phyloP scores from a whole-genome alignment of 2,888 invertebrate species.

The Lagria hirta region DNA sequence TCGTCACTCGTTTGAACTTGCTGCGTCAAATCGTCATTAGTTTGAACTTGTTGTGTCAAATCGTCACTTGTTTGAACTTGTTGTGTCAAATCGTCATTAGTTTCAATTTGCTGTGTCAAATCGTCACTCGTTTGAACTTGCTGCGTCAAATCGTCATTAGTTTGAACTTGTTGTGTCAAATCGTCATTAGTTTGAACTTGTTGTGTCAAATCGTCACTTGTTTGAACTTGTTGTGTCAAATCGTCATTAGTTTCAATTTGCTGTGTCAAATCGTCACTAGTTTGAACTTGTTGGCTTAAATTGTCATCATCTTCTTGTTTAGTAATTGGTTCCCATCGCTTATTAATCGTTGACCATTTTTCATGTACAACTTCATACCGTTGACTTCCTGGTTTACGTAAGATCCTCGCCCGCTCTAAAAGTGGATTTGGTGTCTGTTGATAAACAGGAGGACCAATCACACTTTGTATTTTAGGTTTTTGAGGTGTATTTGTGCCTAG shows the following conservation, averaged over 20 bases:
- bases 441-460: too few relatives aligned
- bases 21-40: constrained; percentile 22
- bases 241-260: constrained; percentile 34
- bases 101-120: constrained; percentile 23
- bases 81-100: constrained; percentile 28
- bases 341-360: too few relatives aligned
- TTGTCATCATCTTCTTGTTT: too few relatives aligned
- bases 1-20: constrained; percentile 8
- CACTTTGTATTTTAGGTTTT: too few relatives aligned
- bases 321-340: too few relatives aligned
- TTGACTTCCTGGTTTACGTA: too few relatives aligned
- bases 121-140: constrained; percentile 26
- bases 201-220: constrained; percentile 27
- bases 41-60: constrained; percentile 31
- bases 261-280: constrained; percentile 29
- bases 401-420: too few relatives aligned
- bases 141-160: constrained; percentile 28
- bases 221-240: constrained; percentile 39
- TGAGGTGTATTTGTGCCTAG: too few relatives aligned
- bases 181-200: constrained; percentile 26
- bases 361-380: too few relatives aligned
- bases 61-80: constrained; percentile 24
- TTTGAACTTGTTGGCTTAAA: too few relatives aligned
- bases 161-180: constrained; percentile 23
- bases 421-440: too few relatives aligned